These are phyloP conservation scores for Chlorodrepanis virens DNA, from an alignment of 2,113 vertebrate genomes.

Conservation along the genomic window DNA sequence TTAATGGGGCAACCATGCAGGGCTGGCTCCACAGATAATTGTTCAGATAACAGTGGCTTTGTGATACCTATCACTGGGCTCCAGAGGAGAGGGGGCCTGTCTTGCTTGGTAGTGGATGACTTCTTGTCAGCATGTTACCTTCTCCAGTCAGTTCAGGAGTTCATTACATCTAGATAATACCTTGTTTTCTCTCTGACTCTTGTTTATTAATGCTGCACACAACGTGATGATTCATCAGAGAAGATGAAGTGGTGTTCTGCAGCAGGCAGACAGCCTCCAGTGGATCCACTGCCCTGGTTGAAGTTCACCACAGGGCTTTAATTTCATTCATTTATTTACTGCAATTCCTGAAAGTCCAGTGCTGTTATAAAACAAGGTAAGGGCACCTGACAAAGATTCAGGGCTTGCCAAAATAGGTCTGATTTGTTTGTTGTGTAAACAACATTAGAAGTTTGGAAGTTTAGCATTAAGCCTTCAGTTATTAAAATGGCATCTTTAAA, in stretches of 20 bases:
- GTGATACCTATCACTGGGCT: background rate
- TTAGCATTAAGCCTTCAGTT: background rate
- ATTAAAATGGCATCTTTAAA: slow-evolving; percentile 3
- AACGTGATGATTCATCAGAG: slow-evolving; percentile 18
- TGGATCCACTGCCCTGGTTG: background rate
- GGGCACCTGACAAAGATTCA: slow-evolving; percentile 3
- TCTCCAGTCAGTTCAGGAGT: slow-evolving; percentile 48
- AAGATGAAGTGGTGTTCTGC: slow-evolving; percentile 32
- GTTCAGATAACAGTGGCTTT: background rate
- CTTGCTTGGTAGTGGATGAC: slow-evolving; percentile 14
- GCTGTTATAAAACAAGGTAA: slow-evolving; percentile 1
- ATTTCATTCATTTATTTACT: slow-evolving; percentile 14
- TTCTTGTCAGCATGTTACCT: slow-evolving; percentile 28
- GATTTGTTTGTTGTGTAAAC: background rate
- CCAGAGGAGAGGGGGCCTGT: background rate
- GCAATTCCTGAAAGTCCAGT: slow-evolving; percentile 43
- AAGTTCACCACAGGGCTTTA: background rate
- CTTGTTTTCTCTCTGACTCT: slow-evolving; percentile 16
- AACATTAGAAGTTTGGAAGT: background rate
- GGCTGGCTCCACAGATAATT: background rate
- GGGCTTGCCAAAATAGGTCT: background rate
- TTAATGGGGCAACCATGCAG: background rate
- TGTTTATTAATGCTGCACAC: slow-evolving; percentile 57
- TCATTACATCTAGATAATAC: slow-evolving; percentile 57
- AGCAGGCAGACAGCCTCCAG: slow-evolving; percentile 39